These are phyloP conservation scores for Rallus crepitans DNA, from an alignment of 2,797 vertebrate genomes.

Conservation along the genomic window DNA sequence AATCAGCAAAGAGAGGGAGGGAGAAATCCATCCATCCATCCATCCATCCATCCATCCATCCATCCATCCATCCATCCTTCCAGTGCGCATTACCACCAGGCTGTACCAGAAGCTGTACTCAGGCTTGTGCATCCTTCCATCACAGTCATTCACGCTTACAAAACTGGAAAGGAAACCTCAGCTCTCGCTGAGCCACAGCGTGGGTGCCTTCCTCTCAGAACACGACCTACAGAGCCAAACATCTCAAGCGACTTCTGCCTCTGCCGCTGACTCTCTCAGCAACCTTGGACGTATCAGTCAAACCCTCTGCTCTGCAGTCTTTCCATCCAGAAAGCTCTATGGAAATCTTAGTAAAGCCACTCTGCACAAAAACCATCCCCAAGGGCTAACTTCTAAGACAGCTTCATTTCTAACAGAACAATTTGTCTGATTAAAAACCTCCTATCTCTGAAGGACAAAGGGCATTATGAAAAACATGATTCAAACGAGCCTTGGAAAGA, in stretches of 20 bases:
- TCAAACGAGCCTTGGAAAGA: background rate
- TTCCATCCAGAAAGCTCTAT: background rate
- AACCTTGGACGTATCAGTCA: background rate
- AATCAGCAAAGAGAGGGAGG: background rate
- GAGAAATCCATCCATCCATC: too few species aligned
- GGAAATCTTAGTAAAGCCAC: slow-evolving; percentile 20
- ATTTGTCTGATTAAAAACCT: slow-evolving; percentile 47
- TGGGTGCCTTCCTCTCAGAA: fast-evolving
- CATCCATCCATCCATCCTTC: too few species aligned
- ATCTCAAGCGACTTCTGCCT: fast-evolving
- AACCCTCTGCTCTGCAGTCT: background rate
- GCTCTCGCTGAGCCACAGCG: background rate
- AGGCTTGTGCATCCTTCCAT: background rate
- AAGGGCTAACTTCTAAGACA: slow-evolving; percentile 24
- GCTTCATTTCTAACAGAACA: slow-evolving; percentile 46
- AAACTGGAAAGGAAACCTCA: background rate
- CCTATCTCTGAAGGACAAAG: slow-evolving; percentile 48
- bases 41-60: too few species aligned
- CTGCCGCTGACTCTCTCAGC: background rate
- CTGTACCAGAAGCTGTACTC: background rate
- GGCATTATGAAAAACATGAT: background rate
- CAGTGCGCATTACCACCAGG: fast-evolving
- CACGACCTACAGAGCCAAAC: background rate
- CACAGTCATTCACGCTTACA: background rate
- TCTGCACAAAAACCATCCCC: slow-evolving; percentile 14